Percentiles rank a stretch among this genome's conserved stretches.
Conservation (phyloP, 2,113 vertebrate species). For the Pluvianellus socialis region DNA sequence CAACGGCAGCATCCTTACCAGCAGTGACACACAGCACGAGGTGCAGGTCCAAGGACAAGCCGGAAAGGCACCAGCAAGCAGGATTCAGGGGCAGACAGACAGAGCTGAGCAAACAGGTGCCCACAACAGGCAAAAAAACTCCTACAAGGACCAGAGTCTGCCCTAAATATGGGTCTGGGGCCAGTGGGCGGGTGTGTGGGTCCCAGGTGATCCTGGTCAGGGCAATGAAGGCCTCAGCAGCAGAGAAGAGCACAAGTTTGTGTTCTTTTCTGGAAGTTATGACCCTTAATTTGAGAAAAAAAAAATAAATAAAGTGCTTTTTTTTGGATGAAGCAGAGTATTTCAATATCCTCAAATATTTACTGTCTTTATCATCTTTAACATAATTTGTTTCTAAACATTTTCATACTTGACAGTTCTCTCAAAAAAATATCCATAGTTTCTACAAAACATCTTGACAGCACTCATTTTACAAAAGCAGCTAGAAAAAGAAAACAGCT, state of each 20-base stretch:
- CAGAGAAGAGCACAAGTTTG: neutral
- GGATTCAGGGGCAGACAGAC: accelerated
- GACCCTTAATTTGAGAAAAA: neutral
- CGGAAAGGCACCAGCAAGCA: accelerated
- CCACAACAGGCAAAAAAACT: accelerated
- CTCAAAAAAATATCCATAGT: neutral
- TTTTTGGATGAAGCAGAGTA: neutral
- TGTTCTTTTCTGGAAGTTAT: neutral
- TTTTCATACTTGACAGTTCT: neutral
- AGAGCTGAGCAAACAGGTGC: accelerated
- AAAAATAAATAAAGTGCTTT: neutral
- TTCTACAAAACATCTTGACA: neutral
- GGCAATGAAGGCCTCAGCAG: neutral
- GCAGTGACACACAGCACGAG: accelerated
- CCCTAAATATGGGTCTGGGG: neutral
- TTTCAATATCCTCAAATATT: neutral
- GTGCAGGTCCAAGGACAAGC: neutral
- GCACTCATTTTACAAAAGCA: neutral
- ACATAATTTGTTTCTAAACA: neutral
- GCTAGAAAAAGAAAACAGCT: neutral
- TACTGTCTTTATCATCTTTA: neutral
- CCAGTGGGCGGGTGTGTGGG: neutral
- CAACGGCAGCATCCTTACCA: accelerated
- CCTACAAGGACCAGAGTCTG: accelerated
- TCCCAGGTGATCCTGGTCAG: neutral